Percentiles rank a stretch among this genome's conserved stretches.
phyloP scores from a whole-genome alignment of 1,140 invertebrate species.

The Aphaenogaster ashmeadi region DNA sequence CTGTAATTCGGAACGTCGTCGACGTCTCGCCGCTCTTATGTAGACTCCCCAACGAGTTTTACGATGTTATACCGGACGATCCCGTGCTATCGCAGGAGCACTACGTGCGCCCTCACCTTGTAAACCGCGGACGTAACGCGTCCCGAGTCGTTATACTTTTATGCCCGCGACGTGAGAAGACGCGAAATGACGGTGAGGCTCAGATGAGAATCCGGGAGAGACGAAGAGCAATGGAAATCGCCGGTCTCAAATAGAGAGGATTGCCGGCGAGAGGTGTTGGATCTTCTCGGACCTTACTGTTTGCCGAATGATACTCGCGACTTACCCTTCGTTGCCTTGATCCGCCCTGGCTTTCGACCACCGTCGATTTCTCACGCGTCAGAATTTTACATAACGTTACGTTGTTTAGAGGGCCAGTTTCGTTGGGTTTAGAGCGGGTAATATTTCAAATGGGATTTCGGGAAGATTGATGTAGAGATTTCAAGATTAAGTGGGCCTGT shows the following conservation, averaged over 20 bases:
- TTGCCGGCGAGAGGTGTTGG: neutral
- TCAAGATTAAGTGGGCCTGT: neutral
- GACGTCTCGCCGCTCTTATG: slow-evolving; percentile 37
- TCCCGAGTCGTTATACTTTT: slow-evolving; percentile 80
- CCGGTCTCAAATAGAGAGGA: slow-evolving; percentile 15
- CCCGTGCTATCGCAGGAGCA: slow-evolving; percentile 50
- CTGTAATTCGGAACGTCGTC: slow-evolving; percentile 18
- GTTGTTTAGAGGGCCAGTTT: neutral
- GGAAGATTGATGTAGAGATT: neutral
- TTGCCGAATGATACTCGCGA: slow-evolving; percentile 7
- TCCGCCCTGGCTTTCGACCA: neutral
- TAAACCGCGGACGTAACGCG: slow-evolving; percentile 38
- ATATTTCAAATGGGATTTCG: slow-evolving; percentile 9
- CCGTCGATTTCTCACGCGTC: slow-evolving; percentile 3
- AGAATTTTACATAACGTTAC: neutral
- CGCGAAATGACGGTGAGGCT: slow-evolving; percentile 57
- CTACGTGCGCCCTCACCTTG: neutral
- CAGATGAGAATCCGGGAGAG: slow-evolving; percentile 48
- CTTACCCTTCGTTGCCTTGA: neutral
- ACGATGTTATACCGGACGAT: slow-evolving; percentile 66
- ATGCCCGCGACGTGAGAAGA: slow-evolving; percentile 62
- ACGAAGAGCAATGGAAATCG: slow-evolving; percentile 43
- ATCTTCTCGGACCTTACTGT: neutral
- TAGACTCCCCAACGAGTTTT: slow-evolving; percentile 60
- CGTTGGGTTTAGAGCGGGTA: neutral